Evolutionary conservation across 2,797 vertebrate species (phyloP).

Genomic region (Lithobates sylvaticus): DNA sequence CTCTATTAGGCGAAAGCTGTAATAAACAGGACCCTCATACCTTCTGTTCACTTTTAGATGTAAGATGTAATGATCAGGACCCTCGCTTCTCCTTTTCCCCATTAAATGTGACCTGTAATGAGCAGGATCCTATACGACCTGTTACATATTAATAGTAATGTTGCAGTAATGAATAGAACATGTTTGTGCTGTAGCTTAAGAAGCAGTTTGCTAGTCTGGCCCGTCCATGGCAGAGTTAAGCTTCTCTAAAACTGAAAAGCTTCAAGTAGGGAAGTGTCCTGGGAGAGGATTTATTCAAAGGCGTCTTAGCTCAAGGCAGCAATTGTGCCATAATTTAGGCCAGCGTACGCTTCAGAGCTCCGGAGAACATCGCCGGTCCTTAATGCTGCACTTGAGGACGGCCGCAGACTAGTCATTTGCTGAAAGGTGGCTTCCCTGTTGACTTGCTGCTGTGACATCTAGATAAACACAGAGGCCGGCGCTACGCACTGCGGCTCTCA

Average conservation of each 20-base stretch:
- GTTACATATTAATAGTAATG: too few species aligned
- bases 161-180: too few species aligned
- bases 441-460: slow-evolving; percentile 74
- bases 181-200: too few species aligned
- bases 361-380: slow-evolving; percentile 76
- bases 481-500: slow-evolving; percentile 49
- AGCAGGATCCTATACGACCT: too few species aligned
- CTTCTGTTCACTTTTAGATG: too few species aligned
- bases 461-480: slow-evolving; percentile 74
- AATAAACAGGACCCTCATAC: too few species aligned
- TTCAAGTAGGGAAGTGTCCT: slow-evolving; percentile 69
- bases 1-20: too few species aligned
- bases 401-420: slow-evolving; percentile 74
- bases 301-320: slow-evolving; percentile 74
- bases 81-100: too few species aligned
- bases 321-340: slow-evolving; percentile 77
- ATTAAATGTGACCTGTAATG: too few species aligned
- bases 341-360: slow-evolving; percentile 77
- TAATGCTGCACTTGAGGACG: slow-evolving; percentile 74
- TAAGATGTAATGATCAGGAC: too few species aligned
- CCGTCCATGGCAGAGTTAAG: slow-evolving; percentile 77
- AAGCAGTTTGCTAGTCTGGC: slow-evolving; percentile 68
- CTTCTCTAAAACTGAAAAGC: slow-evolving; percentile 78
- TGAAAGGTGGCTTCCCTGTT: slow-evolving; percentile 75
- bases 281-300: slow-evolving; percentile 77